Base-by-base conservation (phyloP, 1,140 invertebrate genomes). In the Sitophilus oryzae region DNA sequence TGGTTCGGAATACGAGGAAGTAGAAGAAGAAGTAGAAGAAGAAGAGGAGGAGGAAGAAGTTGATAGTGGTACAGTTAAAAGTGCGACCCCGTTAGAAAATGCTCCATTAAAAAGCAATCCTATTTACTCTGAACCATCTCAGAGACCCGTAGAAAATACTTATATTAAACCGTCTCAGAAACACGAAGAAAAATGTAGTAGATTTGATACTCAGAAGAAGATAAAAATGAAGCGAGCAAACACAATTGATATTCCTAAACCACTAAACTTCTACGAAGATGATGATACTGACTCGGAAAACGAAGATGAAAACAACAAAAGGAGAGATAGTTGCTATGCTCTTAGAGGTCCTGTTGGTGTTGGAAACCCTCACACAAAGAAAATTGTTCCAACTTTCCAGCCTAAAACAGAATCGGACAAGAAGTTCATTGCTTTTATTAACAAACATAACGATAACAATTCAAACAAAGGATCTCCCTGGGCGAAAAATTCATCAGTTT, bases 231-330 rank as follows among this genome's bases (percentile, higher is more conserved):
- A 91, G 73, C 76, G 89, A 18, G 88, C 88, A 0, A 92, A 92
- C 53, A 92, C 89, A 1, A 89, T 92, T 54, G 88, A 92, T 64
- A 89, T 91, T 65, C 87, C 88, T 0, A 87, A 86, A 66, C 83
- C 82, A 0, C 65, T 77, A 9, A 76, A 76, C 35, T 79, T 73
- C 58, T 81, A 78, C 61, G 74, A 77, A 48, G 72, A 71, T 37
- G 76, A 79, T 51, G 66, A 69, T 30, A 58, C 51, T 35, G 63
- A 64, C 16, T 67, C 65, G 25, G 72, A 74, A 3, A 58, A 54
- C 5, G 65, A 67, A 51, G 62, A 76, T 53, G 62, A 68, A 62
- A 2, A 62, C 2, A 68, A 46, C 52, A 67, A 57, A 46, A 71
- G 65, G 16, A 65, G 57, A 45, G 69, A 61, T 41, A 69, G 73